phyloP scores from a whole-genome alignment of 2,888 invertebrate species.

The Athrips mouffetella region DNA sequence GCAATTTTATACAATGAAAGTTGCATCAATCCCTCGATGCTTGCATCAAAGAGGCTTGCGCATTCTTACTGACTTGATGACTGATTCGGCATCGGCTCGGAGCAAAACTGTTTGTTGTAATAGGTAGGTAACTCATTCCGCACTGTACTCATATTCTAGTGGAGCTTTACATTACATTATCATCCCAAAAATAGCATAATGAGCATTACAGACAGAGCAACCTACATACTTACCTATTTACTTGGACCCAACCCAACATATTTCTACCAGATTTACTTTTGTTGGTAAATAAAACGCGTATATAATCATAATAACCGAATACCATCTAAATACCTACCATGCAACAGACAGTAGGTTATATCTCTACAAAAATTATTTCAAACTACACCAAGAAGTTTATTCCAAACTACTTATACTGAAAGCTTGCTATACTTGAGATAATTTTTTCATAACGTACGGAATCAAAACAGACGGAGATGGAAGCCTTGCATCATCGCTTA shows the following conservation, averaged over 20 bases:
- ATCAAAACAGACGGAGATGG: too few relatives aligned
- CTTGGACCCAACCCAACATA: constrained; percentile 73
- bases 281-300: too few relatives aligned
- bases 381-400: too few relatives aligned
- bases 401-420: too few relatives aligned
- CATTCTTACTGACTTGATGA: constrained; percentile 20
- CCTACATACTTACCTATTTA: constrained; percentile 48
- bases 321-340: too few relatives aligned
- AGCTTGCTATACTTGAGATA: too few relatives aligned
- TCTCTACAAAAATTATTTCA: too few relatives aligned
- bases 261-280: background rate
- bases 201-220: constrained; percentile 55
- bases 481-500: too few relatives aligned
- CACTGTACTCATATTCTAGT: constrained; percentile 17
- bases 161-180: constrained; percentile 19
- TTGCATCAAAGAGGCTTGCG: constrained; percentile 38
- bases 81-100: constrained; percentile 24
- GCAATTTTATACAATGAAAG: constrained; percentile 35
- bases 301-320: too few relatives aligned
- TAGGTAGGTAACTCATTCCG: constrained; percentile 42
- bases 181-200: constrained; percentile 44
- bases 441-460: too few relatives aligned
- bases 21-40: constrained; percentile 34
- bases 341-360: too few relatives aligned
- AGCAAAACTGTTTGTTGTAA: constrained; percentile 31